phyloP scores from a whole-genome alignment of 1,140 invertebrate genomes.

The Drosophila virilis region DNA sequence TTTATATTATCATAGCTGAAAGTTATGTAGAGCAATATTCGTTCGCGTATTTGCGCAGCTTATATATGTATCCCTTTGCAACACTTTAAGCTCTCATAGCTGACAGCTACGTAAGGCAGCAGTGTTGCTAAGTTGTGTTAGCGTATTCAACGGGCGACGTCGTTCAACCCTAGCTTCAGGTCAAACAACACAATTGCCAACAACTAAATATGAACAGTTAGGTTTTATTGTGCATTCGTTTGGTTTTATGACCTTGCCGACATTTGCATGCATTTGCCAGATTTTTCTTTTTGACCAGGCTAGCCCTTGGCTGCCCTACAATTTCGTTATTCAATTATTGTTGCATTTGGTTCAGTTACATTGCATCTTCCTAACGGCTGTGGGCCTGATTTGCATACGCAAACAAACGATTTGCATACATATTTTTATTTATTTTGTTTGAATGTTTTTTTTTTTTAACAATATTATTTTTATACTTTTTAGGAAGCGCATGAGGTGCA shows the following conservation, averaged over 20 bases:
- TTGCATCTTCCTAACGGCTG: conserved; percentile 38
- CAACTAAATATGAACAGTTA: conserved; percentile 67
- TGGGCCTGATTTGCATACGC: conserved; percentile 49
- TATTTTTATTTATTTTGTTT: conserved; percentile 31
- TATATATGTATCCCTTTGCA: neutral
- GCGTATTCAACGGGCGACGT: neutral
- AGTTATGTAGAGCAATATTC: neutral
- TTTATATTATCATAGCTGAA: neutral
- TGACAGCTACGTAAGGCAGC: neutral
- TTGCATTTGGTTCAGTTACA: conserved; percentile 58
- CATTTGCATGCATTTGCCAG: conserved; percentile 49
- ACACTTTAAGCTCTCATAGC: neutral
- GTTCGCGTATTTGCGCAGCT: no score
- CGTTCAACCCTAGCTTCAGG: neutral
- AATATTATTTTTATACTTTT: conserved; percentile 11
- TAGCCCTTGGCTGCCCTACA: conserved; percentile 29
- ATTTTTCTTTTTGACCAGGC: neutral
- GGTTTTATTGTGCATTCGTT: conserved; percentile 68
- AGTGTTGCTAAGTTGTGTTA: conserved; percentile 5
- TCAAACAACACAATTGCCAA: conserved; percentile 15
- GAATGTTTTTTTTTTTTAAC: conserved; percentile 12
- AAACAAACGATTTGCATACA: conserved; percentile 42
- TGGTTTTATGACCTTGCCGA: conserved; percentile 64
- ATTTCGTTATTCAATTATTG: conserved; percentile 72
- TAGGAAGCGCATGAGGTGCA: conserved; percentile 89